Base-by-base conservation (phyloP, 2,888 invertebrate genomes). In the Acanthococcus lagerstroemiae region DNA sequence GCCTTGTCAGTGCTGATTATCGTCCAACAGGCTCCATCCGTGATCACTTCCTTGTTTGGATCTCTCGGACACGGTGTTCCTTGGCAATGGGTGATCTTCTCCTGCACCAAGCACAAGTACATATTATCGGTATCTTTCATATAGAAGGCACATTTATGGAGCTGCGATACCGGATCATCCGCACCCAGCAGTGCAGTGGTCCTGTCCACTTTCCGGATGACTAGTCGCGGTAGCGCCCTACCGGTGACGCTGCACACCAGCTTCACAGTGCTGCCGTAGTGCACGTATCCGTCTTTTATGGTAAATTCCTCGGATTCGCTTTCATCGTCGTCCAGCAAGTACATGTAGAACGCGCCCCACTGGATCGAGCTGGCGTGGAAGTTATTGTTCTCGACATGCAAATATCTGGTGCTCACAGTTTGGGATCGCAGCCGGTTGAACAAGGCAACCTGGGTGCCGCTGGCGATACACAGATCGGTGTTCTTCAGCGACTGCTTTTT, bases 331-430 rank as follows among this genome's bases (percentile, higher is more conserved):
- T 97, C 97, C 73, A 97, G 81, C 67, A 99, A 78, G 78, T 99
- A 99, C 74, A 99, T 99, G 55, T 96, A 96, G 75, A 99, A 99
- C 0, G 99, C 97, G 70, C 99, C 99, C 99, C 99, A 99, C 77
- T 99, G 97, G 4, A 96, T 95, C 19, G 96, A 95, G 71, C 95
- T 95, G 25, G 99, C 99, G 80, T 99, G 97, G 78, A 99, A 99
- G 78, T 95, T 95, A 61, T 94, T 94, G 78, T 95, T 95, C 77
- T 99, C 97, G 25, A 99, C 97, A 79, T 99, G 97, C 69, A 99
- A 82, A 78, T 99, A 99, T 95, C 73, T 69, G 0, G 99, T 99
- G 72, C 95, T 95, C 22, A 99, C 99, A n/a, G 99, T 99, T 77
- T 99, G 99, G 65, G 97, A 99, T 72, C 99, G 84, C 71, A 99